Percentiles rank a stretch among this genome's conserved stretches.
Evolutionary conservation across 2,113 vertebrate genomes (phyloP).

Genomic region (Puffinus mauretanicus): DNA sequence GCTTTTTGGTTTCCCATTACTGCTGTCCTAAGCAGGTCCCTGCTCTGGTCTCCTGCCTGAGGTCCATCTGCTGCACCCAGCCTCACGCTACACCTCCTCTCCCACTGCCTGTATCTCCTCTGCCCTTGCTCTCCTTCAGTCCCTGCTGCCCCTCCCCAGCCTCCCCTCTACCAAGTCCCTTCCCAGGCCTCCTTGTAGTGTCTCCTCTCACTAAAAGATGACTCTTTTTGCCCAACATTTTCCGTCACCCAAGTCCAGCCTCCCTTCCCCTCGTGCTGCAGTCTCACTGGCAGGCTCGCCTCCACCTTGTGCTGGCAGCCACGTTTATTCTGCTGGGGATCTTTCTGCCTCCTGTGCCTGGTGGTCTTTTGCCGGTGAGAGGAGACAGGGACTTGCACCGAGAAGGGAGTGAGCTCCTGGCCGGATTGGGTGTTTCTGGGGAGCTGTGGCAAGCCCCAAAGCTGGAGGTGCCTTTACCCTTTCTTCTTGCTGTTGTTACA

Average conservation of each 20-base stretch:
- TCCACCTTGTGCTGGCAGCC: background rate
- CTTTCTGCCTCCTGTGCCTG: background rate
- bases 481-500: background rate
- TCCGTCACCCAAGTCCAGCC: background rate
- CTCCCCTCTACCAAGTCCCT: background rate
- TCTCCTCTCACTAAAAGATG: background rate
- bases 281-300: background rate
- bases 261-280: background rate
- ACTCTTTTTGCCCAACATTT: background rate
- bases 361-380: background rate
- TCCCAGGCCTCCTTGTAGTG: background rate
- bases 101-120: background rate
- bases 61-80: background rate
- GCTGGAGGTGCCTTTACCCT: background rate
- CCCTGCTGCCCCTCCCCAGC: background rate
- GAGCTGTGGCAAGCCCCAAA: rapidly evolving
- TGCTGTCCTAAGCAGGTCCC: background rate
- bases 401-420: background rate
- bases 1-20: background rate
- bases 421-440: background rate
- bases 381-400: background rate
- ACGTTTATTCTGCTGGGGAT: rapidly evolving
- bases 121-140: background rate
- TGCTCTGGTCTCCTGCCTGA: background rate
- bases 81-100: background rate